Conservation (phyloP, 1,140 invertebrate genomes). For the Archivesica marissinica region DNA sequence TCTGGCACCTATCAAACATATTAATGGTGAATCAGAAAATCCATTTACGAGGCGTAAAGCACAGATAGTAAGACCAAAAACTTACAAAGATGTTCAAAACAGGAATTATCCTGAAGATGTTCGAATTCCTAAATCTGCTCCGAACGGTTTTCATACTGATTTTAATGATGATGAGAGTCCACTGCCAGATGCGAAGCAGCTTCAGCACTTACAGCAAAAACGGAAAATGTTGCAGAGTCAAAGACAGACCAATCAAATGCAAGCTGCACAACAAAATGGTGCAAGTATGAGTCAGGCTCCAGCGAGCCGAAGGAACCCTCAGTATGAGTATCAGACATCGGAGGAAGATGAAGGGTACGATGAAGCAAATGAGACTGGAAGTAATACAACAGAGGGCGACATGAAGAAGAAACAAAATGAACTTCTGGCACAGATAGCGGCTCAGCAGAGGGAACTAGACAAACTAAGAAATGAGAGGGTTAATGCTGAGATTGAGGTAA, state of each 20-base stretch:
- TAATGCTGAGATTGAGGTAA: conserved; percentile 39
- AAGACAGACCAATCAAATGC: conserved; percentile 16
- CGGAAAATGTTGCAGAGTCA: conserved; percentile 44
- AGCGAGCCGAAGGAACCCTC: neutral
- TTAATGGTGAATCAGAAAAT: conserved; percentile 27
- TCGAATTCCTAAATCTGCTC: conserved; percentile 44
- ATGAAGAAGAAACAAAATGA: conserved; percentile 60
- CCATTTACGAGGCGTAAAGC: conserved; percentile 34
- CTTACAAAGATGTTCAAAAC: conserved; percentile 24
- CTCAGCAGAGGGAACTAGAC: conserved; percentile 50
- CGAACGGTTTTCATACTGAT: conserved; percentile 18
- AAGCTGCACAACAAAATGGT: neutral
- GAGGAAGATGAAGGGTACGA: conserved; percentile 46
- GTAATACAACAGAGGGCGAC: neutral
- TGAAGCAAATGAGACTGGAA: conserved; percentile 7
- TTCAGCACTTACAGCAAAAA: conserved; percentile 50
- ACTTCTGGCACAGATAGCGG: conserved; percentile 48
- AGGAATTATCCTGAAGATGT: conserved; percentile 38
- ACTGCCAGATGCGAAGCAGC: conserved; percentile 23
- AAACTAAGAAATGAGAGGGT: conserved; percentile 35
- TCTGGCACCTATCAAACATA: conserved; percentile 72
- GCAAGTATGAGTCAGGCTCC: neutral
- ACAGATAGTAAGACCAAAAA: conserved; percentile 54
- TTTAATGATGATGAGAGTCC: conserved; percentile 42
- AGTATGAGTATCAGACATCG: conserved; percentile 24